These are phyloP conservation scores for Parthenolecanium corni DNA, from an alignment of 2,888 invertebrate species.

Conservation along the genomic window DNA sequence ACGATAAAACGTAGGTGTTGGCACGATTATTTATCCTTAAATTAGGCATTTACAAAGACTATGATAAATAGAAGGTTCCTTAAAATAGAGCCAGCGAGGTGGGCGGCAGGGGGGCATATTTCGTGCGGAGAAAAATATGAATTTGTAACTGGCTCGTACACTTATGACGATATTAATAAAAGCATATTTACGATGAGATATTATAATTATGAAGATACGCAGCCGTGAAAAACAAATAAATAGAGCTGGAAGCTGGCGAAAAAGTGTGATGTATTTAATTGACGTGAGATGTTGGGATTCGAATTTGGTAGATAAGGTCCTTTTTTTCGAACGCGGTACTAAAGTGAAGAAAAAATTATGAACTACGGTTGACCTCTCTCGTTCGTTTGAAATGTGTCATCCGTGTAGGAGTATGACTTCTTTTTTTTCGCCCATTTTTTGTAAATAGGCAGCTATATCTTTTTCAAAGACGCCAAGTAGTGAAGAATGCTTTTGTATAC, in stretches of 20 bases:
- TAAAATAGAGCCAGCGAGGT: not conserved
- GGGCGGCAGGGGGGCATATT: not conserved
- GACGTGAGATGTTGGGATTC: not conserved
- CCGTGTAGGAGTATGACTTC: no score
- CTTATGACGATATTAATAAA: constrained; percentile 25
- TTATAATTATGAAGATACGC: constrained; percentile 18
- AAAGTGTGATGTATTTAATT: constrained; percentile 20
- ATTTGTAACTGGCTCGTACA: constrained; percentile 10
- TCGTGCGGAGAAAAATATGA: constrained; percentile 16
- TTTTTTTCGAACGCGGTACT: not conserved
- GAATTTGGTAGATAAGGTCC: no score
- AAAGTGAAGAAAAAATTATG: not conserved
- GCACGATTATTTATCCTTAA: constrained; percentile 17
- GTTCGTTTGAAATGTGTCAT: not conserved
- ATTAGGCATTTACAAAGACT: constrained; percentile 4
- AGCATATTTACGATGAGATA: constrained; percentile 6
- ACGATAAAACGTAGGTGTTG: not conserved
- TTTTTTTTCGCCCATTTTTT: no score
- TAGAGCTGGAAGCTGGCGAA: constrained; percentile 5
- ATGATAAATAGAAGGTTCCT: not conserved
- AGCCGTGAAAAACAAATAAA: constrained; percentile 26
- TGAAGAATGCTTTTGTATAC: constrained; percentile 19
- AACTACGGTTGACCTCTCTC: not conserved
- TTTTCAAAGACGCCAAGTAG: not conserved
- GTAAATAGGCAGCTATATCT: not conserved